Base-by-base conservation (phyloP, 1,140 invertebrate species). In the Elymnias hypermnestra region DNA sequence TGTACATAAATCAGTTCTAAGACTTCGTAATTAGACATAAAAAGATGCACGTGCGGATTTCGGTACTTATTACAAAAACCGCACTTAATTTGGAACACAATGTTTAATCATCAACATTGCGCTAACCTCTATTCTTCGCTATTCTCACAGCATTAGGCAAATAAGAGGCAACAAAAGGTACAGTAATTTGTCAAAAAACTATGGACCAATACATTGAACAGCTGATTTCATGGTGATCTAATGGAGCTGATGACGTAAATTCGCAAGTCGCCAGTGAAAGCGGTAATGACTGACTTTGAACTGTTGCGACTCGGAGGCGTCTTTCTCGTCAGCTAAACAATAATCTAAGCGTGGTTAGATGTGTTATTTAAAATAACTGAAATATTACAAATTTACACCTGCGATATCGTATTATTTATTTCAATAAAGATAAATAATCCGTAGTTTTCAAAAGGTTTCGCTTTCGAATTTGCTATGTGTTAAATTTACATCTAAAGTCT, bases 221-320 rank as follows among this genome's bases (percentile, higher is more conserved):
- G 37, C 45, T 60, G 60, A 71, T 78, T 77, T 75, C 61, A 57
- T 61, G 63, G 67, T 72, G 70, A 69, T 68, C 72, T 76, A 76
- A 76, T 76, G 69, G 62, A 50, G 15, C 17, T 13, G 31, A 39
- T 57, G 54, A 57, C 48, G 54, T 57, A 52, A 57, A 52, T 46
- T 50, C 38, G 29, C 45, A 22, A 44, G 14, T 42, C 29, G 26
- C n/a, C 21, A 23, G 38, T 38, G 49, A 40, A 40, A 40, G 38
- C 19, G 38, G 9, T 28, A 40, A 40, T 40, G 38, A 28, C 38
- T 17, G 23, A 28, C 38, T 40, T 40, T 18, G 17, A n/a, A 36
- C 33, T 21, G n/a, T 19, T 9, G 19, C 17, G 25, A 26, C 3
- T 21, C 19, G 14, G 13, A 14, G 1, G 26, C 2, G 13, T 17